Base-by-base conservation (phyloP, 2,113 vertebrate genomes). In the Donacobius atricapilla region DNA sequence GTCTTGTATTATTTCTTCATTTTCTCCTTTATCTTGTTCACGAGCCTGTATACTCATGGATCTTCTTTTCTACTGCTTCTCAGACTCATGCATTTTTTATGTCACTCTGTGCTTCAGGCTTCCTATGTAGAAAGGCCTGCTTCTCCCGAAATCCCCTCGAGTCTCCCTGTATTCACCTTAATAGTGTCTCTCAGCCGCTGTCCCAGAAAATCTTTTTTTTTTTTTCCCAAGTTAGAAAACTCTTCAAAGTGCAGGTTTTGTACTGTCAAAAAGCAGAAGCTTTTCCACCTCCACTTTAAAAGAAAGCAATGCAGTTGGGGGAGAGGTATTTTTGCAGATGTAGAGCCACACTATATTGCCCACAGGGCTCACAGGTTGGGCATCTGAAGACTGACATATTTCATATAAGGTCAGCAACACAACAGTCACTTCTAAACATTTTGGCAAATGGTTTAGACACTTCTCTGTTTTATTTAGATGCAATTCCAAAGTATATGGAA, bases 161-260 rank as follows among this genome's bases (percentile, higher is more conserved):
- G 82, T 45, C 28, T 86, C 69, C 64, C 68, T 78, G 27, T 71
- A 92, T 84, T 69, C n/a, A 78, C 53, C 68, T 90, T 64, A 81
- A 64, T 11, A 60, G 28, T 39, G 21, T 83, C 64, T 95, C 84
- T 89, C 80, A 84, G 87, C 56, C 0, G 0, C 58, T 94, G 80
- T 92, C 91, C 88, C 88, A 90, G 93, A 87, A 90, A 96, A 40
- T 16, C 7, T 54, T 72, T 9, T 95, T 94, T 96, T 96, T 80
- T 94, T 96, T 96, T 80, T 71, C 39, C 50, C 39, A 39, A 47
- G 84, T 85, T 68, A 83, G 39, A 78, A 95, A 94, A 90, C 68
- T 93, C 87, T 95, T 93, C 85, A 93, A 93, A 90, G 72, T 0
- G 0, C 42, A 68, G 44, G 45, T 95, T 92, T 92, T 87, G 40